Evolutionary conservation across 35 echinoderm and acorn worm genomes (phyloP), one percentile per base, ranked within the genome.

Genomic region (Strongylocentrotus purpuratus): DNA sequence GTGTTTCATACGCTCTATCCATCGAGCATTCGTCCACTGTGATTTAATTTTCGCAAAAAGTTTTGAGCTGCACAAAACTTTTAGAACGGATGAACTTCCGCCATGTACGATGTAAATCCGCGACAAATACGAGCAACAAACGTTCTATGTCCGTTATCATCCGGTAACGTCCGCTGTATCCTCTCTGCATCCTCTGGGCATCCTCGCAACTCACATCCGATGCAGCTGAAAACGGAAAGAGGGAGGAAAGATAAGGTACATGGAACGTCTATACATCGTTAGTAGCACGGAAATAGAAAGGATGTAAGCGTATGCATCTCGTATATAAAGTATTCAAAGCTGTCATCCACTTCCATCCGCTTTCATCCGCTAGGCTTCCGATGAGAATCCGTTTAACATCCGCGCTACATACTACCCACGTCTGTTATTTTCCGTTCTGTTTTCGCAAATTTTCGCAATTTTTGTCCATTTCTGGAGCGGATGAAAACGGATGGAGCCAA

Each of bases 211-310:
- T 88, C 86, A 88, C 86, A 88, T 88, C 31, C 31, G 32, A 5
- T 88, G 45, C 86, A 88, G 86, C 86, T 35, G 45, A 88, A 88
- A 41, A 41, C 3, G 87, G 87, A 41, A 45, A 89, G 45, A 89
- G 87, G 12, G 87, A 35, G 87, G 87, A 89, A 89, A 45, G 87
- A 89, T 89, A 89, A 45, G 33, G 87, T 88, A 88, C 87, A 41
- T 88, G 87, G 87, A 89, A 89, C 87, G 87, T 89, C 87, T 89
- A 46, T 89, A 45, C 87, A 89, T 89, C 45, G 87, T 89, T 89
- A 89, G 87, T 89, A 89, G 87, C 87, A 89, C 87, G 87, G 87
- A 89, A 89, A 89, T 89, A 89, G 31, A 89, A 89, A 45, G 87
- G 87, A 89, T 89, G 32, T 89, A 33, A 89, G 87, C 87, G 87